Conservation (phyloP, 1,140 invertebrate genomes). For the Magallana angulata region DNA sequence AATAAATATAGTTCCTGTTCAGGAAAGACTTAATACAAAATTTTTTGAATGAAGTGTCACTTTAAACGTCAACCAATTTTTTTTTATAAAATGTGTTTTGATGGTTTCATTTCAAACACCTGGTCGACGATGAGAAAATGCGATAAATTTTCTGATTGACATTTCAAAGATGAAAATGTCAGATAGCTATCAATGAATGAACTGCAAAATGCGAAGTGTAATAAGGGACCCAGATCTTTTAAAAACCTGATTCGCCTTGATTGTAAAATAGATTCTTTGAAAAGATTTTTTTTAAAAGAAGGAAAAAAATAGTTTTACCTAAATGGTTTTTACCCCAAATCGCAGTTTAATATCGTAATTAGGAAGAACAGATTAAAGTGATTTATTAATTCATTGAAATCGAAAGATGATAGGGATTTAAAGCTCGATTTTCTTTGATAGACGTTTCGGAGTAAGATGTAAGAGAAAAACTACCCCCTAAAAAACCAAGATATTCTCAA, state of each 20-base stretch:
- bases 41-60: slow-evolving; percentile 24
- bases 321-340: neutral
- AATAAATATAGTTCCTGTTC: neutral
- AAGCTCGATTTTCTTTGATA: neutral
- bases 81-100: slow-evolving; percentile 29
- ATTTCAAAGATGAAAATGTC: slow-evolving; percentile 34
- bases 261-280: slow-evolving; percentile 7
- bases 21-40: neutral
- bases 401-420: slow-evolving; percentile 31
- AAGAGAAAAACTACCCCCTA: neutral
- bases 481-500: neutral
- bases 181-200: slow-evolving; percentile 33
- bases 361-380: slow-evolving; percentile 19
- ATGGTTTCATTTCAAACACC: slow-evolving; percentile 34
- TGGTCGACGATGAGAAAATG: slow-evolving; percentile 26
- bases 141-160: slow-evolving; percentile 26
- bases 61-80: slow-evolving; percentile 11
- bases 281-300: slow-evolving; percentile 19
- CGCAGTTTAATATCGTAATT: slow-evolving; percentile 9
- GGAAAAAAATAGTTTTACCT: neutral
- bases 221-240: slow-evolving; percentile 16
- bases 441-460: slow-evolving; percentile 29
- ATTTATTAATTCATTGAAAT: slow-evolving; percentile 18
- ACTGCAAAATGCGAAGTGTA: slow-evolving; percentile 7
- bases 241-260: neutral